phyloP scores from a whole-genome alignment of 2,797 vertebrate genomes.

The Cheracebus regulus region DNA sequence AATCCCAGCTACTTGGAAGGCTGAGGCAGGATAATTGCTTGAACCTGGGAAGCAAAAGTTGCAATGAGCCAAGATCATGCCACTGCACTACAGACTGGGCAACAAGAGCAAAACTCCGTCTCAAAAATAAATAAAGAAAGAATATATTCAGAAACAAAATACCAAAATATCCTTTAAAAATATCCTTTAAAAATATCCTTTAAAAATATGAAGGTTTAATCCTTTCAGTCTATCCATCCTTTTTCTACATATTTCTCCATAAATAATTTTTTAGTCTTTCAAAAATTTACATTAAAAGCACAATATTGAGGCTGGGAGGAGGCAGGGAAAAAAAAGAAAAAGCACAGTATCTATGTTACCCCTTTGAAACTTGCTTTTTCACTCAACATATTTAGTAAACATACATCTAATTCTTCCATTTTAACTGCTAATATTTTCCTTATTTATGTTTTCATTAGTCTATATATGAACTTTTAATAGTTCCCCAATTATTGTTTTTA shows the following conservation, averaged over 20 bases:
- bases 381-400: not conserved
- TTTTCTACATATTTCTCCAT: not conserved
- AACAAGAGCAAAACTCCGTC: not conserved
- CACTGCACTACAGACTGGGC: not conserved
- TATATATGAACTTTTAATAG: not conserved
- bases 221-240: not conserved
- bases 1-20: not conserved
- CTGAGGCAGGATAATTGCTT: not conserved
- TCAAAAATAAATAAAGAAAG: not conserved
- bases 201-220: not conserved
- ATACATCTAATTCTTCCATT: not conserved
- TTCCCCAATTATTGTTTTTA: not conserved
- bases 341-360: not conserved
- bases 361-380: not conserved
- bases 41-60: not conserved
- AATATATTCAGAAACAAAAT: not conserved
- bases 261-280: not conserved
- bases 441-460: not conserved
- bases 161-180: too few species aligned
- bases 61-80: accelerated
- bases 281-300: too few species aligned
- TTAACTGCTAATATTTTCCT: not conserved
- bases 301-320: too few species aligned
- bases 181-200: too few species aligned
- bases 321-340: not conserved